Base-by-base conservation (phyloP, 2,888 invertebrate genomes). In the Sminthurinus aureus region DNA sequence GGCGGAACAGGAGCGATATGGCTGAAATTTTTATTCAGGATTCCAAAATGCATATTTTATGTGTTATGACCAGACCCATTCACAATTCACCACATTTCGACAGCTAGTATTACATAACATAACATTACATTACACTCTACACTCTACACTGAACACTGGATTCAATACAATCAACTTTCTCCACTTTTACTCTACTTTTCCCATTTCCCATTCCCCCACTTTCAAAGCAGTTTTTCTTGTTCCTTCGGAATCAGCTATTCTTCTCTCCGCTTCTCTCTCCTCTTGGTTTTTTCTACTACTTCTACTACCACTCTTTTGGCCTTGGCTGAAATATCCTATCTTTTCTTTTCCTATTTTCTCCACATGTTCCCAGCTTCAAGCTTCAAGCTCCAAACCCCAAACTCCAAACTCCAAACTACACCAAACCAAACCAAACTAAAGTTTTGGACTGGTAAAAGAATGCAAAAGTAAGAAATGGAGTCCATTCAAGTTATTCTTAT, bases 21-120 rank as follows among this genome's bases (percentile, higher is more conserved):
- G 18, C 2, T 3, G 9, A 58, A 58, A 58, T 58, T 58, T 58
- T 58, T 58, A 58, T 58, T 58, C 58, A 58, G 58, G 58, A 58
- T 76, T 58, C 58, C 8, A 76, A 22, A 76, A 76, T 76, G 76
- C 76, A 76, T 76, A 76, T 76, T 76, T 76, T 76, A 76, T 76
- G 76, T 76, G 76, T 76, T 58, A 76, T 76, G 76, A 76, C 76
- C 76, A 76, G n/a, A 3, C 15, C 26, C 73, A 26, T 26, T 73
- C 24, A 22, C 76, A 52, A 76, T 76, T 76, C 76, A 76, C 52
- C 76, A 76, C 76, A 76, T 76, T 76, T 76, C 76, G 76, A 76
- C 76, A 76, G 76, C 51, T 76, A 76, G 76, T 76, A 76, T 76
- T 76, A 50, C 76, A 50, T 6, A 38, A 1, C 38, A 38, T 38